Evolutionary conservation across 2,888 invertebrate genomes (phyloP).

Genomic region (Thera obeliscata): DNA sequence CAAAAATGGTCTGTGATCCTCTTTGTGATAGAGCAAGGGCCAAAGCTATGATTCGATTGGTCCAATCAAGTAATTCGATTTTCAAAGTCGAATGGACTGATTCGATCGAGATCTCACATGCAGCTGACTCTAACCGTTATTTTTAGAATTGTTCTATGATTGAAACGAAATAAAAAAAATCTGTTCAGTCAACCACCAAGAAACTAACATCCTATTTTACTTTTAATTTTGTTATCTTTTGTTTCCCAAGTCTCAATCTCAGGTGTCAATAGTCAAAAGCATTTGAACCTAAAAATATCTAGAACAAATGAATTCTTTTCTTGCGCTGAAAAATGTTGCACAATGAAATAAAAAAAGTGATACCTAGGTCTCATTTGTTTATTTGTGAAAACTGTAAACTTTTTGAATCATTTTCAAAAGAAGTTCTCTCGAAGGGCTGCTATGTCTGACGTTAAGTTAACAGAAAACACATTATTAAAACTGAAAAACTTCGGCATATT

Average conservation of each 20-base stretch:
- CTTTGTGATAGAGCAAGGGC: background rate
- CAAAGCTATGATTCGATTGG: constrained; percentile 4
- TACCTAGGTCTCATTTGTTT: no score
- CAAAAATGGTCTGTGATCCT: background rate
- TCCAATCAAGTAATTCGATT: constrained; percentile 16
- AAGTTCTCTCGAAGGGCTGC: background rate
- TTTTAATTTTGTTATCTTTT: no score
- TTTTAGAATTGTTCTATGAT: no score
- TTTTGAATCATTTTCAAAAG: background rate
- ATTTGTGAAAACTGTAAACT: background rate
- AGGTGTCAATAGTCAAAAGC: no score
- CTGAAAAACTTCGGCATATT: constrained; percentile 48
- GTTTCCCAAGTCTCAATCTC: no score
- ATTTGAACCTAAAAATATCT: no score
- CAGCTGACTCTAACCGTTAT: background rate
- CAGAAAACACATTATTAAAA: constrained; percentile 17
- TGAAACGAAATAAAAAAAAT: no score
- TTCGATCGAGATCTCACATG: background rate
- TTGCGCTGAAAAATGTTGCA: no score
- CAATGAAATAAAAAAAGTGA: no score
- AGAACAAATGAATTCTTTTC: no score
- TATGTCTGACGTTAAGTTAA: background rate
- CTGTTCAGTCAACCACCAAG: no score
- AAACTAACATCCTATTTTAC: no score
- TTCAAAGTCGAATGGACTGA: constrained; percentile 6